Evolutionary conservation across 2,797 vertebrate species (phyloP).

Genomic region (Peromyscus eremicus): DNA sequence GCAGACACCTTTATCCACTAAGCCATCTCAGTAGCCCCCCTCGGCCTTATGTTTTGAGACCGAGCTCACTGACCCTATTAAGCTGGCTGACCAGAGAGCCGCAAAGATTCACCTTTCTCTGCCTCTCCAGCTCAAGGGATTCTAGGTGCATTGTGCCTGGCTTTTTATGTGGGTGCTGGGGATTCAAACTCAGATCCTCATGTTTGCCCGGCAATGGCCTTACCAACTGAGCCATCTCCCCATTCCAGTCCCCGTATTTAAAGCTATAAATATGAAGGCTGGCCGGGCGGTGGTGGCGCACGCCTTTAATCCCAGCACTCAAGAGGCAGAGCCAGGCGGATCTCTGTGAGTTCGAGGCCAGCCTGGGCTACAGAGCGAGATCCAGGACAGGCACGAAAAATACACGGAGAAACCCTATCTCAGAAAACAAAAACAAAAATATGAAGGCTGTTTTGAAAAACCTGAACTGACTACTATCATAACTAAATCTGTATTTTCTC

Average conservation of each 20-base stretch:
- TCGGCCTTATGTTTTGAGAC: background rate
- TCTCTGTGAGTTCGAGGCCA: too few species aligned
- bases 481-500: background rate
- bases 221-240: background rate
- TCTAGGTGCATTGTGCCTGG: accelerated
- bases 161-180: background rate
- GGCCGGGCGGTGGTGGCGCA: too few species aligned
- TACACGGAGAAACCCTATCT: too few species aligned
- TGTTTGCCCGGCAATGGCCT: background rate
- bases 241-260: background rate
- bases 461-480: background rate
- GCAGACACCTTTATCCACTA: background rate
- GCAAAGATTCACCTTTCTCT: background rate
- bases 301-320: too few species aligned
- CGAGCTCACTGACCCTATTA: background rate
- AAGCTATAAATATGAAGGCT: background rate
- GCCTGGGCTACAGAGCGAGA: too few species aligned
- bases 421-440: too few species aligned
- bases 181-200: background rate
- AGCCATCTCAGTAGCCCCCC: background rate
- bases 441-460: background rate
- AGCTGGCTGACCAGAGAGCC: background rate
- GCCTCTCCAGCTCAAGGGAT: background rate
- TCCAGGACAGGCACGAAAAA: too few species aligned
- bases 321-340: too few species aligned